These are phyloP conservation scores for Oryzias celebensis DNA, from an alignment of 2,113 vertebrate species.

Conservation along the genomic window DNA sequence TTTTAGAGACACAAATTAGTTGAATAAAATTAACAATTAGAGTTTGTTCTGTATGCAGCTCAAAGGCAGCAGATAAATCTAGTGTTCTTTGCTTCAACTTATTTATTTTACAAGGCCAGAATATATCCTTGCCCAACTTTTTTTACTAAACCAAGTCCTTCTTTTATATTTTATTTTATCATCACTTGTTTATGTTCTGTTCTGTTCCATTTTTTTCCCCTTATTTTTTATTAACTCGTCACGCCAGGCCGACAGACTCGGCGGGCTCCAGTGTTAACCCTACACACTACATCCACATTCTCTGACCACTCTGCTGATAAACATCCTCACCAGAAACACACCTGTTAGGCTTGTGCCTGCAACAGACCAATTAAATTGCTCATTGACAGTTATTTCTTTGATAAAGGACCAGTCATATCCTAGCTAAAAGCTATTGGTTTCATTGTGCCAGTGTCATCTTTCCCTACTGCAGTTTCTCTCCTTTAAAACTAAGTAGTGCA, in stretches of 20 bases:
- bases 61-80: neutral
- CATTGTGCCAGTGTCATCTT: constrained; percentile 44
- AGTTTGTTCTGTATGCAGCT: neutral
- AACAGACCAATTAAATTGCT: constrained; percentile 16
- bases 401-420: constrained; percentile 14
- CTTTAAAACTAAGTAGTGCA: constrained; percentile 50
- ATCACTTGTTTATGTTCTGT: constrained; percentile 43
- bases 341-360: constrained; percentile 8
- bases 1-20: no score
- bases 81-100: constrained; percentile 8
- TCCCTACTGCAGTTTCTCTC: constrained; percentile 60
- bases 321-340: constrained; percentile 27
- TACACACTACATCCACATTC: constrained; percentile 33
- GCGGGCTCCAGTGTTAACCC: constrained; percentile 26
- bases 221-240: constrained; percentile 41
- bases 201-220: constrained; percentile 43
- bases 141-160: constrained; percentile 43
- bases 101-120: neutral
- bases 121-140: neutral
- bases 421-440: constrained; percentile 36
- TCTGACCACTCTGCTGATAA: constrained; percentile 22
- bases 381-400: constrained; percentile 25
- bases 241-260: constrained; percentile 23
- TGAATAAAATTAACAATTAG: neutral
- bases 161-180: constrained; percentile 32